Base-by-base conservation (phyloP, 2,888 invertebrate genomes). In the Germaria angustata region DNA sequence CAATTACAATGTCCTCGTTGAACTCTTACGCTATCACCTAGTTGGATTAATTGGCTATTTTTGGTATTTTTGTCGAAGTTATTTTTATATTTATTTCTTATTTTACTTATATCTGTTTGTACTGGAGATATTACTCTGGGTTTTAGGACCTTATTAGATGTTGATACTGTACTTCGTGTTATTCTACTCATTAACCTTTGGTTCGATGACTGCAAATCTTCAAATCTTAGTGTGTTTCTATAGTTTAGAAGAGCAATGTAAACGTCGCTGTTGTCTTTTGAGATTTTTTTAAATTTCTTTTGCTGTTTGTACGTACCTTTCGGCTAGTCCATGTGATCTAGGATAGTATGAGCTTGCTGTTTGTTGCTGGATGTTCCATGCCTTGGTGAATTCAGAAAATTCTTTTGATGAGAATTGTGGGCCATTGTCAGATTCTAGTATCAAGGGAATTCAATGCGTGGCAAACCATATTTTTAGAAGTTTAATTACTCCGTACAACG, bases 151-250 rank as follows among this genome's bases (percentile, higher is more conserved):
- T 63, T 57, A 49, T 59, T 78, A 46, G 59, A 79, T 44, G 51
- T 73, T 28, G 79, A 75, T 59, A 66, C 32, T 71, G 41, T 72
- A 20, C 73, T 66, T 51, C 72, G 20, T 46, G 78, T 80, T 20
- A 81, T 78, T 59, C 85, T 76, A 66, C 81, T 84, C 73, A 84
- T 78, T 8, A 80, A 63, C 32, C 72, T 66, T 53, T 83, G 83
- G 44, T 81, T 79, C 17, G 79, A 76, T 13, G 81, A 81, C 44
- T 79, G 71, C 32, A 81, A 71, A 9, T 57, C 66, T 65, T 80
- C 78, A 49, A 68, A 73, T 71, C 71, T 69, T 55, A 79, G 79
- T 28, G 82, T 66, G 32, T 84, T 85, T 63, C 83, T 63, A 39
- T 83, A 78, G 49, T 80, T 81, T 17, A 36, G 63, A 9, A 85